phyloP scores from a whole-genome alignment of 2,797 vertebrate species.

The Chloroceryle inda region DNA sequence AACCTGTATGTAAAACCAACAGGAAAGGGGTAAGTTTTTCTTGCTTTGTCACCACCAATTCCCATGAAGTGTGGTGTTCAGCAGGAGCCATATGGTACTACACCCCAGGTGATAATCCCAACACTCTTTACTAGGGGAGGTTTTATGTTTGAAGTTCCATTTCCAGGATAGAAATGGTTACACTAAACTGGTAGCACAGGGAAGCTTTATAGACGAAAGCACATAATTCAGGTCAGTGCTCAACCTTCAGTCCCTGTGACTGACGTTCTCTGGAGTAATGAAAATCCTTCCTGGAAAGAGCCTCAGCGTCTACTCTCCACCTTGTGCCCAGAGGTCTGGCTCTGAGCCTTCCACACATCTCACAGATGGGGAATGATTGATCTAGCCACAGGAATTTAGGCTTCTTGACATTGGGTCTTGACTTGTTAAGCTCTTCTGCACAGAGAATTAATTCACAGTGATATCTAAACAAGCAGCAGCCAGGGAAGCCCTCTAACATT shows the following conservation, averaged over 20 bases:
- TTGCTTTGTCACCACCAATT: neutral
- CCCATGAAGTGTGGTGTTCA: neutral
- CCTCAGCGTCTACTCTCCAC: neutral
- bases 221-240: neutral
- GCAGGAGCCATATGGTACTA: neutral
- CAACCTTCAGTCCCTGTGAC: neutral
- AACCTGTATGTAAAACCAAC: neutral
- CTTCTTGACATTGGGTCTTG: neutral
- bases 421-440: neutral
- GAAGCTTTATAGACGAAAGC: neutral
- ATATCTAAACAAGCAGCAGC: neutral
- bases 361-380: neutral
- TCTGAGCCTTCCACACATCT: neutral
- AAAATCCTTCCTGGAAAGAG: neutral
- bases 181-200: neutral
- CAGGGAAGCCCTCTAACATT: neutral
- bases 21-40: neutral
- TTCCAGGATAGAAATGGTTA: neutral
- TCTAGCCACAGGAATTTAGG: neutral
- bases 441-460: neutral
- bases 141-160: neutral
- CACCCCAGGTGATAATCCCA: neutral
- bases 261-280: neutral
- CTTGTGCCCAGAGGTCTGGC: neutral
- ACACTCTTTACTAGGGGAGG: neutral